These are phyloP conservation scores for Poeciliopsis paucimaculata DNA, from an alignment of 2,797 vertebrate species.

Conservation along the genomic window DNA sequence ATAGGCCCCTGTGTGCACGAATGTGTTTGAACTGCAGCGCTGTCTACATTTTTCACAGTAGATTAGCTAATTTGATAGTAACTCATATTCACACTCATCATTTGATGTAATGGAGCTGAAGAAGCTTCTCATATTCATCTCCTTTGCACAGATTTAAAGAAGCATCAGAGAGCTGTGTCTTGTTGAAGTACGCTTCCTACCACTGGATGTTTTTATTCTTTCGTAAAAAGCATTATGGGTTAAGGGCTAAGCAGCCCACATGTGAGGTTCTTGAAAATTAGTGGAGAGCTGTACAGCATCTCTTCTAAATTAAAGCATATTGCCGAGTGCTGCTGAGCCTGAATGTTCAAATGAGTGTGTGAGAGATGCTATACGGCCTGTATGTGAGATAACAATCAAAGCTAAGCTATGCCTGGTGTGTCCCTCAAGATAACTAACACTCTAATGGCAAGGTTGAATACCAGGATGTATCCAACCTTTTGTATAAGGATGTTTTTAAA, in stretches of 20 bases:
- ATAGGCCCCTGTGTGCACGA: constrained; percentile 36
- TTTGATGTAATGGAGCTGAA: constrained; percentile 59
- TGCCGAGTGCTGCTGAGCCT: constrained; percentile 52
- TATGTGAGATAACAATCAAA: constrained; percentile 52
- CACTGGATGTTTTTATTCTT: constrained; percentile 14
- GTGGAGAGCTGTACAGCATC: constrained; percentile 24
- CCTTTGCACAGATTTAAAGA: constrained; percentile 44
- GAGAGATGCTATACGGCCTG: not conserved
- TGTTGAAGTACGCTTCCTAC: constrained; percentile 3
- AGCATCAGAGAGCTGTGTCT: constrained; percentile 8
- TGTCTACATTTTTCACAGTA: constrained; percentile 66
- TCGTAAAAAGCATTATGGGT: constrained; percentile 31
- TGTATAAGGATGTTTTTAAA: not conserved
- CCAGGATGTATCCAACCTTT: constrained; percentile 37
- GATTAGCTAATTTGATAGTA: constrained; percentile 70
- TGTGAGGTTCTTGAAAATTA: constrained; percentile 28
- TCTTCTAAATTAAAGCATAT: constrained; percentile 41
- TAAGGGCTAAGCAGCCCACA: constrained; percentile 28
- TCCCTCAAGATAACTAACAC: constrained; percentile 59
- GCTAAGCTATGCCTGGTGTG: constrained; percentile 67
- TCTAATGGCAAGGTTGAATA: constrained; percentile 43
- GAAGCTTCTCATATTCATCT: constrained; percentile 42
- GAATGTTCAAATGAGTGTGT: constrained; percentile 59
- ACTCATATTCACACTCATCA: constrained; percentile 68
- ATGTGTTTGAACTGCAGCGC: constrained; percentile 20